Base-by-base conservation (phyloP, 1,140 invertebrate species). In the Bilobella aurantiaca region DNA sequence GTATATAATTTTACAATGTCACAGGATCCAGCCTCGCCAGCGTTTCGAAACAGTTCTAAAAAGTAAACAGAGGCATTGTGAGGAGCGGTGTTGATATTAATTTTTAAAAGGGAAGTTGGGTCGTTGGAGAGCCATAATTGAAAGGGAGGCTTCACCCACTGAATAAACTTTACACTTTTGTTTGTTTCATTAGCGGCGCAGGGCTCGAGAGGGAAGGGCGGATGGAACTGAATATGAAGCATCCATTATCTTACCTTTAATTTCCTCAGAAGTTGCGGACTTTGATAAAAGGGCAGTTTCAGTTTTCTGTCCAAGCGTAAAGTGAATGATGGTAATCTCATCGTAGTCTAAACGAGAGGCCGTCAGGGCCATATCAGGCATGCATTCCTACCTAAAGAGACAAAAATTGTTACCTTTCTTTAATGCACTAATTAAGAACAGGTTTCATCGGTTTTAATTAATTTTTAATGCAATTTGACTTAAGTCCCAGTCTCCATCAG, bases 1-100 rank as follows among this genome's bases (percentile, higher is more conserved):
- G 82, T 81, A 69, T 82, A 81, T 73, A 85, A 77, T 74, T 84
- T 84, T 69, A 85, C 76, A 73, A 84, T 84, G 72, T 84, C 82
- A 73, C 79, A 77, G 74, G 82, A 81, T 65, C 83, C 82, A 70
- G 82, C 84, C 75, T 84, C 83, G 69, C 81, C 82, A 60, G 83
- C 83, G 66, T 78, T 79, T 76, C 82, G 78, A 73, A 85, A 84
- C 69, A 84, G 77, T 75, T 83, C 83, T 84, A 80, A 16, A 59
- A 68, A 42, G n/a, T 56, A 56, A n/a, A 63, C 21, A 57, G 5
- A 8, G 8, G 21, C 16, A 28, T 59, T 18, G 8, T 16, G 3
- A 32, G 12, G 5, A 59, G 8, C 3, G 16, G 5, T 21, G 28
- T 8, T 30, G 12, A 18, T 59, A 16, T 3, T 46, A 62, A 58